Evolutionary conservation across 1,140 invertebrate species (phyloP), one percentile per base, ranked within the genome.

Genomic region (Asbolus verrucosus): DNA sequence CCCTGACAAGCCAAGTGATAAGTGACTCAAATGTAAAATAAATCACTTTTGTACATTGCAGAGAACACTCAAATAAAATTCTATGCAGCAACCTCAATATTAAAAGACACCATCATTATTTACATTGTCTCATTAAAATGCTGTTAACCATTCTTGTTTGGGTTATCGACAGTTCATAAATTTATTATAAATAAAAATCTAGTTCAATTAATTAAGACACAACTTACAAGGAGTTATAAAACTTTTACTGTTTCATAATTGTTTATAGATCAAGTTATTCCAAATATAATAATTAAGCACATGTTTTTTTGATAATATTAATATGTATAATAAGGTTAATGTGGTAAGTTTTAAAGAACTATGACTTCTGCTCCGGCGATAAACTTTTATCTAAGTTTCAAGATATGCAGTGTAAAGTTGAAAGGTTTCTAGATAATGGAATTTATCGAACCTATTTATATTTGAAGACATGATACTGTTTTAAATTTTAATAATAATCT

Each of bases 171-270:
- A 27, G 8, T 8, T 27, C 24, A 8, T 27, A 11, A 36, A 36
- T 36, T 36, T 36, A 36, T 36, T 6, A 36, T n/a, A 36, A n/a
- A 11, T 36, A 36, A 36, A 36, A 36, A 36, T 36, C 33, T n/a
- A 36, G 33, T 36, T 36, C 33, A 36, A 36, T 36, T 36, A 36
- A 36, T 36, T 36, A 36, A 36, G 2, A 11, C 11, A 36, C n/a
- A 36, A 3, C 6, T 36, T 36, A 36, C 33, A 11, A 36, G 2
- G 11, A 11, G 2, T 11, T 4, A 27, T 27, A 27, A 27, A 36
- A 36, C 33, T 36, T 36, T 36, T 36, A 54, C 15, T n/a, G 46
- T 54, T 54, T 54, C 46, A 54, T 54, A 54, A 54, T 54, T 36
- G 33, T 36, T 36, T 36, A 36, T 36, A 36, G 33, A 8, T 36